Evolutionary conservation across 2,797 vertebrate species (phyloP).

Genomic region (Orientallactaga sibirica): DNA sequence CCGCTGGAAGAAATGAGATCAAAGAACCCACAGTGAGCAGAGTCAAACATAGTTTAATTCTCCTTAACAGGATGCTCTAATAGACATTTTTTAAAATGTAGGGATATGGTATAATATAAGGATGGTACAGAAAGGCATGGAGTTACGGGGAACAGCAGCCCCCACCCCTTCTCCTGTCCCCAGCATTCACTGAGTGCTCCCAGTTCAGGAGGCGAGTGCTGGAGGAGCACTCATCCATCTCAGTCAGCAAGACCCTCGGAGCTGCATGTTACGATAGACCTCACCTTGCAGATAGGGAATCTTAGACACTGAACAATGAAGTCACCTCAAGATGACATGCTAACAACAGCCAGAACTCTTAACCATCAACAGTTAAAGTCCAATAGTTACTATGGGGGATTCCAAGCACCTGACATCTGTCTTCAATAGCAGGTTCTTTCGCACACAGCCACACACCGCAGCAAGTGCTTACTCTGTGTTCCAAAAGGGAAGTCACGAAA

Average conservation of each 20-base stretch:
- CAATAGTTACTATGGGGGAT: background rate
- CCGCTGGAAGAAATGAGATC: slow-evolving; percentile 42
- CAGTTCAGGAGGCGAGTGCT: background rate
- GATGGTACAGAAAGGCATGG: background rate
- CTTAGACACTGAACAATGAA: background rate
- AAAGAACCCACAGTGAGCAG: background rate
- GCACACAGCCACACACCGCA: background rate
- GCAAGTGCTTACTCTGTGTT: background rate
- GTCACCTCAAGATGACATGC: background rate
- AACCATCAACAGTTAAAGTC: background rate
- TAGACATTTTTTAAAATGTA: background rate
- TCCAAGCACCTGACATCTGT: no score
- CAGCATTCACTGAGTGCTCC: background rate
- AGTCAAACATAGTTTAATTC: background rate
- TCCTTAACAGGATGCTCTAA: background rate
- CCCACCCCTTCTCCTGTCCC: background rate
- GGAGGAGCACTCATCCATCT: rapidly evolving
- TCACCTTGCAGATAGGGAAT: background rate
- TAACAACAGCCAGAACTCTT: background rate
- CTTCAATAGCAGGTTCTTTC: background rate
- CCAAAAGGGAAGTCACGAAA: background rate
- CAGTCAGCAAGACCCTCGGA: no score
- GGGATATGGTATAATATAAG: background rate
- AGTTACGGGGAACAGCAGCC: background rate
- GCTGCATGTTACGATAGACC: background rate